These are phyloP conservation scores for Biston stratarius DNA, from an alignment of 2,888 invertebrate species.

Conservation along the genomic window DNA sequence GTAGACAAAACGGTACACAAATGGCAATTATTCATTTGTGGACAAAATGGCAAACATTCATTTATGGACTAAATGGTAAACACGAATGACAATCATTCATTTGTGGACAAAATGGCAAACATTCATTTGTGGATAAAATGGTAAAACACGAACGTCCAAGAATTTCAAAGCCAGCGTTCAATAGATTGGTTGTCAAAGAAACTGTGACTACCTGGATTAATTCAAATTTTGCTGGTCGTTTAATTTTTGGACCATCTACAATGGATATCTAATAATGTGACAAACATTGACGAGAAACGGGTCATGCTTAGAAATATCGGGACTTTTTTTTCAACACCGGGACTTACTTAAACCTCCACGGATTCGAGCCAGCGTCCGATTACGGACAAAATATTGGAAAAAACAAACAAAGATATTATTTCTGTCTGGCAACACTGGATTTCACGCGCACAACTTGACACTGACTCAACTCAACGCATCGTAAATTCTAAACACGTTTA, in stretches of 20 bases:
- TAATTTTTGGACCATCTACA: conserved; percentile 3
- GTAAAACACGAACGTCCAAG: not conserved
- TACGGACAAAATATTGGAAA: conserved; percentile 81
- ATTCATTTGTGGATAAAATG: not conserved
- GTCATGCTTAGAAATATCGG: conserved; percentile 27
- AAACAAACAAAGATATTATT: conserved; percentile 80
- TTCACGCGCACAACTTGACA: not conserved
- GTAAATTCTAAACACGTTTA: not conserved
- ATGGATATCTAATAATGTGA: not conserved
- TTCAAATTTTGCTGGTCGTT: not conserved
- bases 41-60: conserved; percentile 19
- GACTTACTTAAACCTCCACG: conserved; percentile 85
- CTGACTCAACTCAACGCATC: not conserved
- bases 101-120: not conserved
- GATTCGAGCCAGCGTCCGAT: conserved; percentile 82
- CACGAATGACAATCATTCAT: conserved; percentile 15
- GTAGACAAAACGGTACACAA: not conserved
- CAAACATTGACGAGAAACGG: conserved; percentile 1
- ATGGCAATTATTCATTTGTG: conserved; percentile 19
- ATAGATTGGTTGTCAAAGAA: not conserved
- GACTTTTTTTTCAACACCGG: conserved; percentile 36
- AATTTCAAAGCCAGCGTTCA: not conserved
- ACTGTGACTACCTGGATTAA: not conserved
- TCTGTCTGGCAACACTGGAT: conserved; percentile 52
- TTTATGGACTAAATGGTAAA: not conserved